phyloP scores from a whole-genome alignment of 2,888 invertebrate genomes.

The Sphaerophoria rueppellii region DNA sequence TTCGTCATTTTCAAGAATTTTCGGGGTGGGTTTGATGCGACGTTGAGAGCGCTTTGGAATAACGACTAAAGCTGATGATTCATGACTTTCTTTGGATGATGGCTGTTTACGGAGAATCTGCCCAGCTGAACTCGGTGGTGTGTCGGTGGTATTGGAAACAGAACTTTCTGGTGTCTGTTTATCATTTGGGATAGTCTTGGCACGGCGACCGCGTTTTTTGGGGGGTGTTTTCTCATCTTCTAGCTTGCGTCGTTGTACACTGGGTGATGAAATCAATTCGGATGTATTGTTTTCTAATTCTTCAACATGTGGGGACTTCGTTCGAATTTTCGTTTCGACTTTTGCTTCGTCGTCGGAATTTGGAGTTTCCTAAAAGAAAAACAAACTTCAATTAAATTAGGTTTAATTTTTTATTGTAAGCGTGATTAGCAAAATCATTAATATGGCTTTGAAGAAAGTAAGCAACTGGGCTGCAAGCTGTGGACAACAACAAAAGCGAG shows the following conservation, averaged over 20 bases:
- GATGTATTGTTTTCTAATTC: conserved; percentile 21
- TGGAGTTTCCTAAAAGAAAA: conserved; percentile 44
- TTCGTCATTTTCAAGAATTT: conserved; percentile 87
- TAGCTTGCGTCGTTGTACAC: conserved; percentile 61
- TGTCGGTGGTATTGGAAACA: conserved; percentile 28
- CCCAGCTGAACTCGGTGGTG: conserved; percentile 29
- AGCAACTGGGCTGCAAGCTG: too few relatives aligned
- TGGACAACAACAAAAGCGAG: too few relatives aligned
- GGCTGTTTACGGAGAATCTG: conserved; percentile 49
- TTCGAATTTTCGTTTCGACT: conserved; percentile 66
- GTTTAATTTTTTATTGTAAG: too few relatives aligned
- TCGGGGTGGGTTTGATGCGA: conserved; percentile 87
- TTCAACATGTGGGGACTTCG: conserved; percentile 40
- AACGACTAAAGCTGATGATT: conserved; percentile 81
- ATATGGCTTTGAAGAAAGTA: too few relatives aligned
- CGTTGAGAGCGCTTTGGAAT: conserved; percentile 83
- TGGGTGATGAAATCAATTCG: conserved; percentile 46
- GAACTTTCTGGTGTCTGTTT: conserved; percentile 35
- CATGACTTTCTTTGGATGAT: conserved; percentile 87
- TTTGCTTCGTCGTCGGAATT: conserved; percentile 75
- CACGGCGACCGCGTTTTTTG: conserved; percentile 81
- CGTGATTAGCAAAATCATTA: too few relatives aligned
- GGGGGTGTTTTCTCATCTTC: conserved; percentile 79
- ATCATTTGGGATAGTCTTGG: conserved; percentile 75
- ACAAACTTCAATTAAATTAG: background rate